Evolutionary conservation across 2,888 invertebrate species (phyloP).

Genomic region (Diloba caeruleocephala): DNA sequence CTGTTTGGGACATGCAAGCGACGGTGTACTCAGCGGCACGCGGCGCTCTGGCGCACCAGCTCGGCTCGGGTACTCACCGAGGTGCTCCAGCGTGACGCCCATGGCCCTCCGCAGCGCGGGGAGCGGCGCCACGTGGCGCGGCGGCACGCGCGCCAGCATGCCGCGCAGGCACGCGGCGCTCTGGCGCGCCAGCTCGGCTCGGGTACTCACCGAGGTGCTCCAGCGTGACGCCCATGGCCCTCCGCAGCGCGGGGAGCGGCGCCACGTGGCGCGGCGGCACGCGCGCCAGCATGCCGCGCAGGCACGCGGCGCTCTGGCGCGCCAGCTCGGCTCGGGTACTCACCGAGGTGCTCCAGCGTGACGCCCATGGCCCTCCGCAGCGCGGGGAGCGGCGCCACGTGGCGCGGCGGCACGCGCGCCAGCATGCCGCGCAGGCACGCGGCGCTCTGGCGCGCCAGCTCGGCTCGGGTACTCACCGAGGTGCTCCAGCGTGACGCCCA

Average conservation of each 20-base stretch:
- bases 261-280: conserved; percentile 92
- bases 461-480: not conserved
- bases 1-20: too few relatives aligned
- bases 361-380: conserved; percentile 94
- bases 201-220: conserved; percentile 74
- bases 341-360: conserved; percentile 73
- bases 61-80: conserved; percentile 61
- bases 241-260: conserved; percentile 91
- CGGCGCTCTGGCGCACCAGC: too few relatives aligned
- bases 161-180: too few relatives aligned
- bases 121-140: conserved; percentile 91
- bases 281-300: conserved; percentile 87
- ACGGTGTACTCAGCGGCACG: too few relatives aligned
- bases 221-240: conserved; percentile 93
- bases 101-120: conserved; percentile 92
- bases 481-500: conserved; percentile 90
- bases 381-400: conserved; percentile 91
- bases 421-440: conserved; percentile 64
- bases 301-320: too few relatives aligned
- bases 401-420: conserved; percentile 92
- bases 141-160: conserved; percentile 92
- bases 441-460: too few relatives aligned
- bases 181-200: too few relatives aligned
- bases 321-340: not conserved
- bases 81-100: conserved; percentile 90